Percentiles rank a stretch among this genome's conserved stretches.
These are phyloP conservation scores for Lucifuga dentata DNA, from an alignment of 2,113 vertebrate genomes.

Conservation along the genomic window DNA sequence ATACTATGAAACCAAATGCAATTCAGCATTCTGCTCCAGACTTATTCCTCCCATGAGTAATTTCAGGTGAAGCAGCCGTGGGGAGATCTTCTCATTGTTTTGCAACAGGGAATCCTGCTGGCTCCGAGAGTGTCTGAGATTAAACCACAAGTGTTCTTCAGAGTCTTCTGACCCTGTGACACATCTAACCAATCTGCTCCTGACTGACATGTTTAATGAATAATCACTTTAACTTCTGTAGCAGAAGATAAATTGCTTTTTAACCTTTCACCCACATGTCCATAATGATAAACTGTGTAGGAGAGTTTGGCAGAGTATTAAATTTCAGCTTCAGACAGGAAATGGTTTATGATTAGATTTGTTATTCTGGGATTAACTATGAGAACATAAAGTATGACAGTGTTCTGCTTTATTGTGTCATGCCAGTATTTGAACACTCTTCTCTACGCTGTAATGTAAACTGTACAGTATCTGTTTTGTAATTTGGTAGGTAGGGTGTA, in stretches of 20 bases:
- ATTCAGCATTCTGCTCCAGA: conserved; percentile 40
- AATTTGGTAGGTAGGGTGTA: background rate
- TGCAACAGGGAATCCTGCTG: background rate
- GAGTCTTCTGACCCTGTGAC: background rate
- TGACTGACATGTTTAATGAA: background rate
- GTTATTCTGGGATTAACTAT: too few relatives aligned
- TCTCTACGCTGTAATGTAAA: background rate
- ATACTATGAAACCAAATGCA: conserved; percentile 29
- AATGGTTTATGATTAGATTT: too few relatives aligned
- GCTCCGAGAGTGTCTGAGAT: conserved; percentile 9
- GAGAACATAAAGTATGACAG: too few relatives aligned
- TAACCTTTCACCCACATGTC: too few relatives aligned
- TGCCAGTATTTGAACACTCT: too few relatives aligned
- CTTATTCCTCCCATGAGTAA: conserved; percentile 36
- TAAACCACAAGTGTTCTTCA: background rate
- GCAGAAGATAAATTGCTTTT: too few relatives aligned
- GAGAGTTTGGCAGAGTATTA: too few relatives aligned
- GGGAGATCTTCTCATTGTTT: conserved; percentile 16
- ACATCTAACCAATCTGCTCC: background rate
- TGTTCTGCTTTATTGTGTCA: too few relatives aligned
- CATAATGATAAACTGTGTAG: too few relatives aligned
- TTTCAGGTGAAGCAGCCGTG: conserved; percentile 47
- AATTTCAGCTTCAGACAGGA: too few relatives aligned
- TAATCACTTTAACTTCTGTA: too few relatives aligned
- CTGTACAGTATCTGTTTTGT: background rate